Conservation (phyloP, 2,888 invertebrate genomes). For the Fragum whitleyi region DNA sequence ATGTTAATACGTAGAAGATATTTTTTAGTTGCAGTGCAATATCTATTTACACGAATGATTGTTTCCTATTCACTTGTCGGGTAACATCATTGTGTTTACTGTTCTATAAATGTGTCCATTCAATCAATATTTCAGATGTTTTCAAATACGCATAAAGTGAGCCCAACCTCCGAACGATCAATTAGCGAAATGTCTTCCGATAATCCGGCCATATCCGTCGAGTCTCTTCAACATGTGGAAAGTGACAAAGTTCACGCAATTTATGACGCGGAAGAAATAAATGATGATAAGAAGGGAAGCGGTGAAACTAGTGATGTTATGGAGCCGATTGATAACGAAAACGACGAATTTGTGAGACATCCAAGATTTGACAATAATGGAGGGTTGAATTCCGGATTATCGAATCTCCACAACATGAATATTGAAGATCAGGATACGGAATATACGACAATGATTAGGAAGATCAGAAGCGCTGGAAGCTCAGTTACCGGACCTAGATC, state of each 20-base stretch:
- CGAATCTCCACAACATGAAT: neutral
- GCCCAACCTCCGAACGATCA: neutral
- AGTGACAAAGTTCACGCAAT: neutral
- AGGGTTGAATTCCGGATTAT: neutral
- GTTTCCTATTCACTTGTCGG: no score
- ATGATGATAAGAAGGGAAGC: neutral
- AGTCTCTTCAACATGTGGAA: neutral
- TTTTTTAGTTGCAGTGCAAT: no score
- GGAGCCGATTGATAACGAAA: neutral
- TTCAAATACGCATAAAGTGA: neutral
- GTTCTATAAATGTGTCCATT: no score
- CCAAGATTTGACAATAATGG: neutral
- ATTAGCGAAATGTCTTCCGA: neutral
- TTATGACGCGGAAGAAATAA: neutral
- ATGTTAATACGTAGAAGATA: no score
- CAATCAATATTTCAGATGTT: slow-evolving; percentile 12
- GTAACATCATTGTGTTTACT: no score
- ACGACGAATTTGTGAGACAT: neutral
- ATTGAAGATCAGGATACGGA: neutral
- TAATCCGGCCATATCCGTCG: neutral
- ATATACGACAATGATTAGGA: neutral
- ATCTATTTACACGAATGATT: no score
- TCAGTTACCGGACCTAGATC: neutral
- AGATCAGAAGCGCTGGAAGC: neutral
- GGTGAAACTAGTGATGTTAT: neutral